Conservation (phyloP, 2,113 vertebrate genomes). For the Myiozetetes cayanensis region DNA sequence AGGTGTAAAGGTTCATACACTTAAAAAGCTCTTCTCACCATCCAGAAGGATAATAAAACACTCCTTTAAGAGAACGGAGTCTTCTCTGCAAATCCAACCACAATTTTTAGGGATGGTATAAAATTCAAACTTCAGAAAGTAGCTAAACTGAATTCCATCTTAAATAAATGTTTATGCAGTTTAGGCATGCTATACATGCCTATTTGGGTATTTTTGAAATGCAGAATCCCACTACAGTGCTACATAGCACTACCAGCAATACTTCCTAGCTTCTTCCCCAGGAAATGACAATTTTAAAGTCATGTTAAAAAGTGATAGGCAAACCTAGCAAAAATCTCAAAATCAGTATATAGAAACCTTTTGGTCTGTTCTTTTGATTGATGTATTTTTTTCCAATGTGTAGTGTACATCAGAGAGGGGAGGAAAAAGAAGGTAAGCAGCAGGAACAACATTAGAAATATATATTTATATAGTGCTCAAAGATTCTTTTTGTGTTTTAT, state of each 20-base stretch:
- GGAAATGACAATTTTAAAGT: neutral
- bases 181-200: slow-evolving; percentile 9
- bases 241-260: neutral
- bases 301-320: neutral
- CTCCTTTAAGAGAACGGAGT: neutral
- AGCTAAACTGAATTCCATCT: slow-evolving; percentile 14
- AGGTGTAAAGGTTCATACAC: neutral
- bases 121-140: neutral
- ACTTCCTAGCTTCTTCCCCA: neutral
- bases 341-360: neutral
- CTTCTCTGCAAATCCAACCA: neutral
- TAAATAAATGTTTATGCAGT: slow-evolving; percentile 39
- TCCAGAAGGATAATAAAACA: neutral
- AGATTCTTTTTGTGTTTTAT: neutral
- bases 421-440: neutral
- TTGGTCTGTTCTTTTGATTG: neutral
- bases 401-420: neutral
- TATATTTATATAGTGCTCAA: neutral
- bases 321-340: neutral
- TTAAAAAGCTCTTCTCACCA: neutral
- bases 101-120: neutral
- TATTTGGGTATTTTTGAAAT: neutral
- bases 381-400: neutral
- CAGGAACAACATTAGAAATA: neutral
- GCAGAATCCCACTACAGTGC: neutral